Evolutionary conservation across 2,113 vertebrate species (phyloP), one percentile per base, ranked within the genome.

Genomic region (Pholis gunnellus): DNA sequence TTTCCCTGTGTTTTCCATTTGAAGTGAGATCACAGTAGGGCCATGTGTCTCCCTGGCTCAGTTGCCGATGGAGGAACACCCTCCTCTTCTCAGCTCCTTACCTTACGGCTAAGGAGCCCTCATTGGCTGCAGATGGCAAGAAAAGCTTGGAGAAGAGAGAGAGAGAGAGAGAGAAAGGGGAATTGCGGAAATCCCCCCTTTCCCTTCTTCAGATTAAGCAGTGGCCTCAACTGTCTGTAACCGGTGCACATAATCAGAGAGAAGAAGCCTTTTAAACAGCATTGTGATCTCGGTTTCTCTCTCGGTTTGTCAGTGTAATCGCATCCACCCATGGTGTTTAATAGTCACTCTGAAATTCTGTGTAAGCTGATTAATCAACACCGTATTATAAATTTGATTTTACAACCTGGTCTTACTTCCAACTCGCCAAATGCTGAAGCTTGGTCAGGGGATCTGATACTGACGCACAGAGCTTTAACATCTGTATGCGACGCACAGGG

Each of bases 221-320:
- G 34, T 59, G 63, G 66, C 46, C 81, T 22, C 27, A 75, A 75
- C 77, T 75, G 86, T 83, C 67, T 88, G 63, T n/a, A 71, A 54
- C 22, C 52, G 8, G 36, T 85, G 70, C 46, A 63, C 48, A 42
- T 94, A 93, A 94, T 94, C 67, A 93, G 81, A 94, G 89, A 81
- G 83, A 48, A 79, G 69, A 75, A 59, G 20, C 22, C 65, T 64
- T 86, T 70, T 68, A 84, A 87, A 76, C 59, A 78, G 56, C 5
- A 74, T 25, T 72, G 72, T 72, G 50, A 25, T 0, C 75, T 78
- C 52, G 36, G 18, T 79, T 74, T 56, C 29, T 65, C 79, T 15
- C 64, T 81, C 3, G 15, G 44, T 46, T 40, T 65, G 42, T 71
- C 75, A 50, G 61, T 75, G 66, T 87, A 82, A 91, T 86, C 68